Evolutionary conservation across 2,797 vertebrate species (phyloP), one percentile per base, ranked within the genome.

Genomic region (Myoxocephalus aenaeus): DNA sequence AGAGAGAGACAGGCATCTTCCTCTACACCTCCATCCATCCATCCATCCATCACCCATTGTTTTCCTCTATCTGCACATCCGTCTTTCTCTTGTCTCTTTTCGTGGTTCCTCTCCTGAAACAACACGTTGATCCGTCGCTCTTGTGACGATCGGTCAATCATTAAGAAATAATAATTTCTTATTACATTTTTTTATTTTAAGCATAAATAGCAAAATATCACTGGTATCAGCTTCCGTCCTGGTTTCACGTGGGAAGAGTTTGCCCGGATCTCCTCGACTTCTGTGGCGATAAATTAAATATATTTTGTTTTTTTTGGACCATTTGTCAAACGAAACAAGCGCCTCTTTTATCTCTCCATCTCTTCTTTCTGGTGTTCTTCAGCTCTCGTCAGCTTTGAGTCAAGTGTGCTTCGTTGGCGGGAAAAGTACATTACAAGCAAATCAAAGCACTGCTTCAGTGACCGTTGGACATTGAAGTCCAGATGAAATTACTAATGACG

Each of bases 1-100:
- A 42, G 40, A 42, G 40, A 42, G 70, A 75, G 65, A 86, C 9
- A 75, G 86, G 90, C 51, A 36, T 53, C 56, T 85, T 66, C 75
- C 36, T 79, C 34, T 59, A 57, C 51, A 68, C 62, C 32, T 76
- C 61, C 46, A 76, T 83, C 78, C 27, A 67, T 77, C 78, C 27
- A 67, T 77, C 71, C 9, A 20, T 77, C 68, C 44, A 44, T 80
- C 68, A 22, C 4, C 22, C 51, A 53, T 25, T 12, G n/a, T 51
- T 22, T 46, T 46, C 46, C 54, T 85, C 67, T 71, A 40, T 80
- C 32, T 62, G 54, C 48, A 72, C 61, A 32, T 76, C 61, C 48
- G 70, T 83, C 75, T 25, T 17, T 67, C 57, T 32, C 61, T 17
- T 69, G 13, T 65, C 54, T 67, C 54, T 70, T 12, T 46, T 14